Evolutionary conservation across 2,888 invertebrate genomes (phyloP), one percentile per base, ranked within the genome.

Genomic region (Leptura quadrifasciata): DNA sequence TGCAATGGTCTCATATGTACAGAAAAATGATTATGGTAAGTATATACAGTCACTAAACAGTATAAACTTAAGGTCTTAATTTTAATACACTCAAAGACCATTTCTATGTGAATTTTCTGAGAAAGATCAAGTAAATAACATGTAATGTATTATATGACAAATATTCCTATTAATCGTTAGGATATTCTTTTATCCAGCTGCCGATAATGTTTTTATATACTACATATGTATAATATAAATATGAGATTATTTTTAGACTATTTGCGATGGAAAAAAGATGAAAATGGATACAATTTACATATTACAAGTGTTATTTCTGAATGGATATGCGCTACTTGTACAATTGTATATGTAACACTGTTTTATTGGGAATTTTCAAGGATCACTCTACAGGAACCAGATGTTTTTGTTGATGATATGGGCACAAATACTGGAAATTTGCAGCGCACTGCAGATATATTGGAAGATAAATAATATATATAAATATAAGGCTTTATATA

Each of bases 251-350:
- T 83, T 79, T 70, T 31, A 84, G 84, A 74, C 2, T 65, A 81
- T n/a, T 76, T 83, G 35, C 81, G 80, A 57, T 84, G 84, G 84
- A 74, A 79, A 63, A 31, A 47, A 58, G 74, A 81, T 73, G 82
- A 84, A 60, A 83, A 83, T 2, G 84, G 83, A 10, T 83, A 76
- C 61, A 75, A 78, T 9, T 54, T 72, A 47, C 84, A 84, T 64
- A 75, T 80, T 70, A 67, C 79, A 31, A 84, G 84, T 58, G 76
- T 81, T 0, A 61, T 77, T 8, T 67, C 79, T 8, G 84, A 84
- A 75, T 84, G 83, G 84, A 75, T 83, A 10, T 84, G 82, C 61
- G 82, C 82, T 1, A 39, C 58, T n/a, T 74, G 71, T 12, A 79
- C 78, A n/a, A 76, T 80, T 72, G 60, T 74, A 15, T 84, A 79